Percentiles rank a stretch among this genome's conserved stretches.
Evolutionary conservation across 2,113 vertebrate species (phyloP).

Genomic region (Maccullochella peelii): DNA sequence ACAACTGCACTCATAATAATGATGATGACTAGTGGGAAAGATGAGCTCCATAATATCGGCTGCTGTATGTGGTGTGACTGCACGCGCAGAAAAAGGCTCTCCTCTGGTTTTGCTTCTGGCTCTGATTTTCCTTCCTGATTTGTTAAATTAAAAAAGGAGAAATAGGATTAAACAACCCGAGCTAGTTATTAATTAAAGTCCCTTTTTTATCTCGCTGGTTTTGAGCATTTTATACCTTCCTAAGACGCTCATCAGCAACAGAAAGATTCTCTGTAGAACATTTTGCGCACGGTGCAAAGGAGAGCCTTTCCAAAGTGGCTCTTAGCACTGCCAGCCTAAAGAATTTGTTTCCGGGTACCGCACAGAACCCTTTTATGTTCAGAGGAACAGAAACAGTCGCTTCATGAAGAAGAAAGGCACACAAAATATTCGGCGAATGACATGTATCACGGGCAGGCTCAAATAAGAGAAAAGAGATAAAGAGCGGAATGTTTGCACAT

Average conservation of each 20-base stretch:
- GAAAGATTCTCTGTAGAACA: background rate
- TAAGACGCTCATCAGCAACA: background rate
- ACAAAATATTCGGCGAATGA: conserved; percentile 72
- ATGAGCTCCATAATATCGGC: background rate
- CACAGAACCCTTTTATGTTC: background rate
- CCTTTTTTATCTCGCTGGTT: background rate
- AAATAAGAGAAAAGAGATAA: background rate
- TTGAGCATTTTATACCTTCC: background rate
- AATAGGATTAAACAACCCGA: background rate
- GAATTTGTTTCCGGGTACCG: background rate
- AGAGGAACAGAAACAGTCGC: background rate
- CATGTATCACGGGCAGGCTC: conserved; percentile 60
- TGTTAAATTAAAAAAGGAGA: background rate
- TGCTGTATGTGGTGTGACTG: background rate
- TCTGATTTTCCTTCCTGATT: background rate
- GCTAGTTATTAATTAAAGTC: background rate
- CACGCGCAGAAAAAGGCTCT: background rate
- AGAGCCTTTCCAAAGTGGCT: conserved; percentile 6
- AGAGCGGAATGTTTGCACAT: conserved; percentile 50
- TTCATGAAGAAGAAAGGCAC: background rate
- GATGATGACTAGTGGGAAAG: background rate
- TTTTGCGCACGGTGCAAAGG: conserved; percentile 16
- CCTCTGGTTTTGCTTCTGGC: background rate
- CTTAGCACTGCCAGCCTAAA: background rate
- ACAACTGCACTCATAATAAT: too few relatives aligned